Conservation (phyloP, 2,888 invertebrate genomes). For the Idaea biselata region DNA sequence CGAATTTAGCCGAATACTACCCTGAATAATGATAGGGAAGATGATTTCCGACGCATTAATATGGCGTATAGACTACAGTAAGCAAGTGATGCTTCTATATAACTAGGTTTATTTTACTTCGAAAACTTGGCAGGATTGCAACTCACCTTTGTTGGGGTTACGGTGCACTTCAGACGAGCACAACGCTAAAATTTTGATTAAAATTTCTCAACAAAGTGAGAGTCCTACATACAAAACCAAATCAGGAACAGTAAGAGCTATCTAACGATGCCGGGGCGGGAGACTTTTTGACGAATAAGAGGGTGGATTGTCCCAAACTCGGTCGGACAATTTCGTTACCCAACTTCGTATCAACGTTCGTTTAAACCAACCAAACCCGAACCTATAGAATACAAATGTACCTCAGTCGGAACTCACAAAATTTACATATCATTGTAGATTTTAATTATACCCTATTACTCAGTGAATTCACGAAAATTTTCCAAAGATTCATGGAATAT, state of each 20-base stretch:
- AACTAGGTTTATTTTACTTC: background rate
- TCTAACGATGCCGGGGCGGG: constrained; percentile 48
- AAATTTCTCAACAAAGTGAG: constrained; percentile 44
- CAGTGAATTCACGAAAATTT: background rate
- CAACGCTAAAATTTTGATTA: constrained; percentile 30
- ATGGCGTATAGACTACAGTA: constrained; percentile 30
- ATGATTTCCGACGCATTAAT: constrained; percentile 22
- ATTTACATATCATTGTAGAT: no score
- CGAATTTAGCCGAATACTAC: constrained; percentile 21
- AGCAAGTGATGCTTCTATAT: constrained; percentile 2
- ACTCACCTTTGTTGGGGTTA: background rate
- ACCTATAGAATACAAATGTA: background rate
- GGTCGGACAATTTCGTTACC: constrained; percentile 51
- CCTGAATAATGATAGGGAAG: constrained; percentile 7
- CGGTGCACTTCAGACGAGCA: background rate
- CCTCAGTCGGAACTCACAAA: constrained; percentile 11
- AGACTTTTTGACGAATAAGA: constrained; percentile 61
- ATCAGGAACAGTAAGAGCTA: constrained; percentile 56
- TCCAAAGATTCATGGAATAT: background rate
- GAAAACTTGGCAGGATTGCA: background rate
- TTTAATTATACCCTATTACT: background rate
- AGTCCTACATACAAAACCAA: constrained; percentile 55
- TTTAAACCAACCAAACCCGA: constrained; percentile 23
- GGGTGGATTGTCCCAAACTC: constrained; percentile 41
- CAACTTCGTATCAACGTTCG: constrained; percentile 49